These are phyloP conservation scores for Bryconaethiops microstoma DNA, from an alignment of 2,797 vertebrate genomes.

Conservation along the genomic window DNA sequence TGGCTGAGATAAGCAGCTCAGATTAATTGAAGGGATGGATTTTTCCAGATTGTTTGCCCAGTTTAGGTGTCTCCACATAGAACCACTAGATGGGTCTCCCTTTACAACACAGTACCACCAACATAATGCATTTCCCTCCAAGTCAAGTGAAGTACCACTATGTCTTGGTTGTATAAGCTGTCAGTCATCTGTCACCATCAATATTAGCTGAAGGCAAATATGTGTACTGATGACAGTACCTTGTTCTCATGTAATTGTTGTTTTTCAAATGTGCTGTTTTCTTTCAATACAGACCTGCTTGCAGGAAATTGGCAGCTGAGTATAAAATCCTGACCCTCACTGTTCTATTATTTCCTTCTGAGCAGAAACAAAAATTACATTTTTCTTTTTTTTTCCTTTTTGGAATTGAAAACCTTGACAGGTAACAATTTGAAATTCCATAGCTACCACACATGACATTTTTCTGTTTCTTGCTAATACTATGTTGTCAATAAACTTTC, in stretches of 20 bases:
- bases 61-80: too few relatives aligned
- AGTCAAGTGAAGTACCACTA: too few relatives aligned
- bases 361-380: slow-evolving; percentile 62
- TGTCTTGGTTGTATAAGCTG: neutral
- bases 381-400: slow-evolving; percentile 36
- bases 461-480: slow-evolving; percentile 35
- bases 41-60: too few relatives aligned
- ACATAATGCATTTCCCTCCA: too few relatives aligned
- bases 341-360: slow-evolving; percentile 60
- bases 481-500: slow-evolving; percentile 19
- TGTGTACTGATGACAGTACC: slow-evolving; percentile 13
- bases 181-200: neutral
- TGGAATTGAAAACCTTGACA: slow-evolving; percentile 55
- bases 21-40: too few relatives aligned
- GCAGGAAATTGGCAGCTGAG: slow-evolving; percentile 56
- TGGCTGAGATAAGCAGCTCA: too few relatives aligned
- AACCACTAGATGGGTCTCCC: too few relatives aligned
- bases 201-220: neutral
- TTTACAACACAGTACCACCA: too few relatives aligned
- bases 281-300: slow-evolving; percentile 23
- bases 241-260: neutral
- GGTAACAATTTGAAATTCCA: slow-evolving; percentile 63
- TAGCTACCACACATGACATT: slow-evolving; percentile 47
- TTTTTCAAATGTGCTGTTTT: slow-evolving; percentile 23
- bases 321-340: slow-evolving; percentile 59